A percentile compares a stretch with the other conserved stretches of the same genome.
Evolutionary conservation across 2,888 invertebrate genomes (phyloP).

Genomic region (Erebia palarica): DNA sequence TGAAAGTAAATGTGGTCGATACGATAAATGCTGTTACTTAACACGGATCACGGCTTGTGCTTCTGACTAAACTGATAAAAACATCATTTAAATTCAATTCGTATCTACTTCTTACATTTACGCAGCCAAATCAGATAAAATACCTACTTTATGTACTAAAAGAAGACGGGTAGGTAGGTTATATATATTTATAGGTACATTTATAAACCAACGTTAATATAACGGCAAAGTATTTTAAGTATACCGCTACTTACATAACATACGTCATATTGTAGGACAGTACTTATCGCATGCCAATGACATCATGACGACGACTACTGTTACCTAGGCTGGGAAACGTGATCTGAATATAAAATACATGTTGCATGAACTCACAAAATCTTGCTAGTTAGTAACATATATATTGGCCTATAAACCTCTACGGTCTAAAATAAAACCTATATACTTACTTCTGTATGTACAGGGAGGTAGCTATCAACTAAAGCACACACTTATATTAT

Average conservation of each 20-base stretch:
- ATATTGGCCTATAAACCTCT: conserved; percentile 9
- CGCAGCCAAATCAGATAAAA: neutral
- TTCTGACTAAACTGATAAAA: conserved; percentile 24
- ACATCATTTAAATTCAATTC: conserved; percentile 8
- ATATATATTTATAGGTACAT: neutral
- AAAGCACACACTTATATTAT: neutral
- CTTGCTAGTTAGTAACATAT: conserved; percentile 14
- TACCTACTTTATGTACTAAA: neutral
- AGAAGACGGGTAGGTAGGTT: neutral
- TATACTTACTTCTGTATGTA: neutral
- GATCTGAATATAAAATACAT: conserved; percentile 59
- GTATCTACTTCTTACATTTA: neutral
- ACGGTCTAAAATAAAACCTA: conserved; percentile 12
- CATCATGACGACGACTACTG: conserved; percentile 73
- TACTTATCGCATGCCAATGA: conserved; percentile 72
- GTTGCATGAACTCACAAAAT: conserved; percentile 25
- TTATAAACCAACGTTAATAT: conserved; percentile 18
- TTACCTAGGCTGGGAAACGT: conserved; percentile 68
- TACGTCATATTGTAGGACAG: conserved; percentile 58
- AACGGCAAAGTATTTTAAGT: conserved; percentile 35
- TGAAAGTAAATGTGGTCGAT: conserved; percentile 50
- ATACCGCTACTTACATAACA: conserved; percentile 56
- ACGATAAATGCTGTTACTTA: conserved; percentile 52
- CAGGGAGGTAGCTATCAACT: neutral
- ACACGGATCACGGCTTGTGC: conserved; percentile 10